Evolutionary conservation across 2,888 invertebrate genomes (phyloP).

Genomic region (Latrodectus elegans): DNA sequence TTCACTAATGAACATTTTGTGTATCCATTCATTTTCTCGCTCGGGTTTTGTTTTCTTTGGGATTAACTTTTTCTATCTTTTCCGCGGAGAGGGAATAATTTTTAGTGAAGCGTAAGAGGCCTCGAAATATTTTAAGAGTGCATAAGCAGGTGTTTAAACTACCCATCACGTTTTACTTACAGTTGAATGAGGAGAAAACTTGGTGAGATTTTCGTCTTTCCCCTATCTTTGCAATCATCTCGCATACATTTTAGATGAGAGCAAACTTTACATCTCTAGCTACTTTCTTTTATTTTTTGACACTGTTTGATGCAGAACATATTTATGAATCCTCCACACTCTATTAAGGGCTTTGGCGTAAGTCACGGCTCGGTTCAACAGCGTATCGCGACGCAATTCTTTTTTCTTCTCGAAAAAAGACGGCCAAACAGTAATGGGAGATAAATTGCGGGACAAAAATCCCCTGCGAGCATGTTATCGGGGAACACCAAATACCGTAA

Average conservation of each 20-base stretch:
- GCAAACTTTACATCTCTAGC: neutral
- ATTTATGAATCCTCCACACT: slow-evolving; percentile 14
- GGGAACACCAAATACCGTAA: slow-evolving; percentile 39
- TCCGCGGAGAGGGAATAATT: no score
- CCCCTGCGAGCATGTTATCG: slow-evolving; percentile 34
- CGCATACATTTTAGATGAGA: neutral
- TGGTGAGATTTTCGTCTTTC: no score
- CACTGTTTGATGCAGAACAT: slow-evolving; percentile 17
- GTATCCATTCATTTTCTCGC: no score
- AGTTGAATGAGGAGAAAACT: no score
- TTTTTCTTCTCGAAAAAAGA: slow-evolving; percentile 17
- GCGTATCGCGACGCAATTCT: slow-evolving; percentile 23
- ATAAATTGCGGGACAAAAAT: slow-evolving; percentile 38
- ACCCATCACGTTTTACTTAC: no score
- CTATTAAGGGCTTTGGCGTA: neutral
- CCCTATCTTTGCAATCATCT: slow-evolving; percentile 5
- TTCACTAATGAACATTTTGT: no score
- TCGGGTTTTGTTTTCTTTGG: no score
- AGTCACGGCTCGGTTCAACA: slow-evolving; percentile 8
- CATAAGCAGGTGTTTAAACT: no score
- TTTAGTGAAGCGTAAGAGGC: no score
- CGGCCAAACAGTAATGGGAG: slow-evolving; percentile 43
- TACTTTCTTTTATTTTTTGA: neutral
- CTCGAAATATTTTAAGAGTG: no score
- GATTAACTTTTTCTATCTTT: no score